phyloP scores from a whole-genome alignment of 2,113 vertebrate species.

The Menidia beryllina region DNA sequence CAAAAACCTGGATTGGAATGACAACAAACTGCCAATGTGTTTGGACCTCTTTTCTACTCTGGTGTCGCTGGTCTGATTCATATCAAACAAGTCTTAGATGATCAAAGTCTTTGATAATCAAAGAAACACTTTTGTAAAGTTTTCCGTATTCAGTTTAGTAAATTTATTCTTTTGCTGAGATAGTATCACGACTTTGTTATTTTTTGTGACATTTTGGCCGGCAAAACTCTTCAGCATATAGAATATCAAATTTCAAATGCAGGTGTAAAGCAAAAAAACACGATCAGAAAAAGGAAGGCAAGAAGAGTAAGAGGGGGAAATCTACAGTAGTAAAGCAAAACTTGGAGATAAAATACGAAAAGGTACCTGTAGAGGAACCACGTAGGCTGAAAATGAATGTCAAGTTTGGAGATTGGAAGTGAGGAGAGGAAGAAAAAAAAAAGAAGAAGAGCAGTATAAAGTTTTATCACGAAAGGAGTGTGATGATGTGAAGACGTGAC shows the following conservation, averaged over 20 bases:
- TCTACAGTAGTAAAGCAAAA: slow-evolving; percentile 18
- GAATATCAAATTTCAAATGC: not conserved
- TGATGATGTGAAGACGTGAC: slow-evolving; percentile 56
- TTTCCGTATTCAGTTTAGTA: not conserved
- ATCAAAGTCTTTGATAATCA: not conserved
- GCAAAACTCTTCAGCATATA: too few species aligned
- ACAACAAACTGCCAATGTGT: not conserved
- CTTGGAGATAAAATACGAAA: slow-evolving; percentile 20
- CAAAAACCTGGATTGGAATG: slow-evolving; percentile 14
- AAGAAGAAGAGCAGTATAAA: slow-evolving; percentile 34
- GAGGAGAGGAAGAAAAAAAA: slow-evolving; percentile 44
- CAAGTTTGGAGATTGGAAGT: slow-evolving; percentile 40
- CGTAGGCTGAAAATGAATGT: slow-evolving; percentile 30
- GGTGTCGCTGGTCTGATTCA: slow-evolving; percentile 10
- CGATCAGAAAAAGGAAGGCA: not conserved
- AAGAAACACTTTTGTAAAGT: not conserved
- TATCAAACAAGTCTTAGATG: slow-evolving; percentile 1
- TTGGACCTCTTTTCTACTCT: slow-evolving; percentile 8
- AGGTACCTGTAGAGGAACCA: not conserved
- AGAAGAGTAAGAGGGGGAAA: not conserved
- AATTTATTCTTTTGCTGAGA: not conserved
- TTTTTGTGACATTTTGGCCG: too few species aligned
- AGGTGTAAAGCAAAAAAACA: not conserved
- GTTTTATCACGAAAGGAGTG: slow-evolving; percentile 61
- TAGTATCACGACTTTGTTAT: not conserved